Evolutionary conservation across 2,888 invertebrate genomes (phyloP).

Genomic region (Caenorhabditis becei): DNA sequence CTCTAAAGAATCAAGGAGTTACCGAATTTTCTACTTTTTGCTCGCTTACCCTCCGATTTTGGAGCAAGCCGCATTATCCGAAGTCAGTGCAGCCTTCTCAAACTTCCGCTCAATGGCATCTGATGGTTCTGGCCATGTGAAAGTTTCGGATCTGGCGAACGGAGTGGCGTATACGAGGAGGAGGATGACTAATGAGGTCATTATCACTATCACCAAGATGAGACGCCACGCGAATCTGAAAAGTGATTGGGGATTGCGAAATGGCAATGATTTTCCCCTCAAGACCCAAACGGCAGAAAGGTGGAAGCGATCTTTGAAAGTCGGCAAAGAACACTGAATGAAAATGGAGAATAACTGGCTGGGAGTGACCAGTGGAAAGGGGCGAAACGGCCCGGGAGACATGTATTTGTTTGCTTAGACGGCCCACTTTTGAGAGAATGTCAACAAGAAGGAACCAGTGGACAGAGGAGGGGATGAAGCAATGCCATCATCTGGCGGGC

Average conservation of each 20-base stretch:
- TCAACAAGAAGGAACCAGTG: not conserved
- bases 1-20: conserved; percentile 25
- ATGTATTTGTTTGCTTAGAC: not conserved
- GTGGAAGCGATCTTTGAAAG: conserved; percentile 49
- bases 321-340: conserved; percentile 3
- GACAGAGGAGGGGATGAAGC: not conserved
- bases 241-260: not conserved
- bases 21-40: too few relatives aligned
- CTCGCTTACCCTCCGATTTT: conserved; percentile 68
- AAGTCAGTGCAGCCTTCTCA: conserved; percentile 77
- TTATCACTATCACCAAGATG: conserved; percentile 32
- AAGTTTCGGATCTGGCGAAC: conserved; percentile 23
- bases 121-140: conserved; percentile 77
- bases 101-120: conserved; percentile 73
- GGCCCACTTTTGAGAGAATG: not conserved
- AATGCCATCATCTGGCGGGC: not conserved
- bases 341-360: conserved; percentile 18
- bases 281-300: not conserved
- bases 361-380: conserved; percentile 7
- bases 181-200: conserved; percentile 28
- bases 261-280: not conserved
- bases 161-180: conserved; percentile 42
- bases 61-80: conserved; percentile 81
- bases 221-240: conserved; percentile 50
- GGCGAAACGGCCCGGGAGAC: conserved; percentile 6